Evolutionary conservation across 2,113 vertebrate species (phyloP).

Genomic region (Nestor notabilis): DNA sequence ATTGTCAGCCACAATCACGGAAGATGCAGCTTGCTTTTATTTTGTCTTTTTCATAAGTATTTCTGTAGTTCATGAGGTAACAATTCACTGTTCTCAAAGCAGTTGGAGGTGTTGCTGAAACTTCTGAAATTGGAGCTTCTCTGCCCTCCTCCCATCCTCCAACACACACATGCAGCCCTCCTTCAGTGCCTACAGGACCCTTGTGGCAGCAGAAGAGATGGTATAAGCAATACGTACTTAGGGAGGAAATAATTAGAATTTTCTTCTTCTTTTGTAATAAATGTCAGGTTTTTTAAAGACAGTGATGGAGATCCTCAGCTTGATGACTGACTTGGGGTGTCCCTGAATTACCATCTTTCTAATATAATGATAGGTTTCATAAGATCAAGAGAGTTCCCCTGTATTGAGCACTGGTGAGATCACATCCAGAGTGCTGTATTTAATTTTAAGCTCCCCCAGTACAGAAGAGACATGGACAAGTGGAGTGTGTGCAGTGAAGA

Average conservation of each 20-base stretch:
- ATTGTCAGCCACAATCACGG: background rate
- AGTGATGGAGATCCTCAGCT: background rate
- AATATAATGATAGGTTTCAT: background rate
- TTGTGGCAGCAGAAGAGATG: background rate
- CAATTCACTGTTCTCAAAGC: background rate
- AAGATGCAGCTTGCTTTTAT: background rate
- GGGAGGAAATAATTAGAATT: background rate
- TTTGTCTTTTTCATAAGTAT: background rate
- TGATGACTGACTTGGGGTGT: background rate
- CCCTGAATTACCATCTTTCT: background rate
- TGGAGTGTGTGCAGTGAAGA: background rate
- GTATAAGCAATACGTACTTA: background rate
- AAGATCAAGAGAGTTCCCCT: background rate
- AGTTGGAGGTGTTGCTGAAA: background rate
- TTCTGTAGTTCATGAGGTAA: background rate
- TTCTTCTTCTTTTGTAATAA: background rate
- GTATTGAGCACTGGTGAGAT: background rate
- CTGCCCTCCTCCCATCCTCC: fast-evolving
- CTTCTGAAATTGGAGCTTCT: background rate
- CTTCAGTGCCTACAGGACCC: background rate
- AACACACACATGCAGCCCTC: fast-evolving
- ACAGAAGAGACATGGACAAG: background rate
- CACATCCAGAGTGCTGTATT: background rate
- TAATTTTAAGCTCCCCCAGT: background rate
- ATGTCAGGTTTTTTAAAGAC: background rate